Percentiles rank a stretch among this genome's conserved stretches.
These are phyloP conservation scores for Elgaria multicarinata DNA, from an alignment of 2,113 vertebrate genomes.

Conservation along the genomic window DNA sequence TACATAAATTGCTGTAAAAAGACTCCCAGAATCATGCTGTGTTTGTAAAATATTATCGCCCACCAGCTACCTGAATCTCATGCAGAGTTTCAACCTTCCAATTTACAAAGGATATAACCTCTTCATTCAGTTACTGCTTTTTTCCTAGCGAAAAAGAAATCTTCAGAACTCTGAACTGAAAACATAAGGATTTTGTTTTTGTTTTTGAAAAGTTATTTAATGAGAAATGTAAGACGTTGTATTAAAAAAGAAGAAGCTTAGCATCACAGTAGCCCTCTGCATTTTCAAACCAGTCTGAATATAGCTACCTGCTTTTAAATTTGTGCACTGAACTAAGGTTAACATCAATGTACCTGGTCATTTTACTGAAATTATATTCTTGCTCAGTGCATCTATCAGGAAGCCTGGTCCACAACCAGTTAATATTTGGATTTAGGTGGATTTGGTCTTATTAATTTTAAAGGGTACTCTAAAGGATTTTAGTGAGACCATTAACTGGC, in stretches of 20 bases:
- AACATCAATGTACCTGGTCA: constrained; percentile 54
- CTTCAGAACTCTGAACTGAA: constrained; percentile 69
- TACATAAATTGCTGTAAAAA: constrained; percentile 57
- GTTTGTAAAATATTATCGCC: constrained; percentile 78
- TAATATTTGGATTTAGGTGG: neutral
- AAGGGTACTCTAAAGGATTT: too few relatives aligned
- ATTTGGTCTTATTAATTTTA: neutral
- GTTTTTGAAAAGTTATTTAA: constrained; percentile 64
- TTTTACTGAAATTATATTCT: constrained; percentile 64
- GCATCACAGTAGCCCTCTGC: neutral
- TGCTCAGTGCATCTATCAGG: constrained; percentile 32
- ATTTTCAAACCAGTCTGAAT: neutral
- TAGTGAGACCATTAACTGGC: constrained; percentile 12
- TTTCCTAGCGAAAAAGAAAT: constrained; percentile 75
- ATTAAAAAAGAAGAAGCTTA: constrained; percentile 1
- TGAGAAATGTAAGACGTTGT: constrained; percentile 74
- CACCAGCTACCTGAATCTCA: constrained; percentile 47
- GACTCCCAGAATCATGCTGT: constrained; percentile 67
- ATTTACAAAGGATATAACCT: constrained; percentile 73
- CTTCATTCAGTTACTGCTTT: constrained; percentile 77
- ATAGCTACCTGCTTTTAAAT: constrained; percentile 56
- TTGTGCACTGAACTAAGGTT: constrained; percentile 53
- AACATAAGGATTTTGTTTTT: constrained; percentile 32
- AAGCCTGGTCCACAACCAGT: neutral
- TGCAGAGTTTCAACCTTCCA: constrained; percentile 60